Conservation (phyloP, 2,113 vertebrate species). For the Psettodes erumei region DNA sequence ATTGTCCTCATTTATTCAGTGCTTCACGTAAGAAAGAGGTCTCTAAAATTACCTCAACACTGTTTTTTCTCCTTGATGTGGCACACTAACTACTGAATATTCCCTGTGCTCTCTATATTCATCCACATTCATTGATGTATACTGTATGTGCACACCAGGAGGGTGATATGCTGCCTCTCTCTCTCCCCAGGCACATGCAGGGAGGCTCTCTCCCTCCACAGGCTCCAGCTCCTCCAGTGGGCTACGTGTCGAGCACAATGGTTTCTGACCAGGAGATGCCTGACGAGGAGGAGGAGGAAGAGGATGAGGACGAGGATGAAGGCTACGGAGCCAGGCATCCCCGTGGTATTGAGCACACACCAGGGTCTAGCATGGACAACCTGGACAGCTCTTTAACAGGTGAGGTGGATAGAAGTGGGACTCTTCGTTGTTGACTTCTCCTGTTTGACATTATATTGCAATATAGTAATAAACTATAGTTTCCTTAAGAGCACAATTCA, state of each 20-base stretch:
- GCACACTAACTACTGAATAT: neutral
- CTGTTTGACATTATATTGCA: neutral
- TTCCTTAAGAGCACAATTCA: neutral
- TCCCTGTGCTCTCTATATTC: neutral
- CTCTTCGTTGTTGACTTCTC: neutral
- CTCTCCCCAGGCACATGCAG: constrained; percentile 91
- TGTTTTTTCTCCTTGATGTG: neutral
- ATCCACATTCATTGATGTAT: constrained; percentile 12
- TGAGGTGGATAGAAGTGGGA: constrained; percentile 62
- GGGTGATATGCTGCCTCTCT: constrained; percentile 1
- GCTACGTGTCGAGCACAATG: constrained; percentile 96
- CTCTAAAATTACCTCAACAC: constrained; percentile 44
- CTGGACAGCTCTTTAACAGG: constrained; percentile 98
- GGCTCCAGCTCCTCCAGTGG: constrained; percentile 94
- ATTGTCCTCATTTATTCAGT: constrained; percentile 61
- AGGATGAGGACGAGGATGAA: constrained; percentile 93
- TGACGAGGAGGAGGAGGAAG: constrained; percentile 91
- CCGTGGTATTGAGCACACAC: constrained; percentile 93
- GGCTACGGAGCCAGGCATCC: constrained; percentile 91
- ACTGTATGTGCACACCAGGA: neutral
- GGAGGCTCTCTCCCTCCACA: constrained; percentile 92
- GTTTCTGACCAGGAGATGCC: constrained; percentile 97
- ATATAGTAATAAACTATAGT: no score
- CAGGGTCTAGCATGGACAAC: constrained; percentile 98
- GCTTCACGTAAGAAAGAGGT: constrained; percentile 32